Evolutionary conservation across 92 coral and sea anemone genomes (phyloP).

Genomic region (Umimayanthus kanabou): DNA sequence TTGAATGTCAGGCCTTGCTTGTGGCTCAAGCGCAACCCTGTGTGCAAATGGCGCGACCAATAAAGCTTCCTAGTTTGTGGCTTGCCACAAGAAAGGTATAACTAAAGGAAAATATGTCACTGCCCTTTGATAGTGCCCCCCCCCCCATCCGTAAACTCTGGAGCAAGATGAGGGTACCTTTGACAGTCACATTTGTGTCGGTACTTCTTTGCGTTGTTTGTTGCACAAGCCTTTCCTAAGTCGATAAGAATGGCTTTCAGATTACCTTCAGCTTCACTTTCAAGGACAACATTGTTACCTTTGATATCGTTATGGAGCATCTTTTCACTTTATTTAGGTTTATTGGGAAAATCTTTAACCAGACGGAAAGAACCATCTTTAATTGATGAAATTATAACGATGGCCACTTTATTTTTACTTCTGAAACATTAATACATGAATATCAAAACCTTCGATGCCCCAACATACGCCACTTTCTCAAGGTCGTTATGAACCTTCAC

Average conservation of each 20-base stretch:
- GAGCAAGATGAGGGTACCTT: conserved; percentile 26
- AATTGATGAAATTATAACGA: too few species aligned
- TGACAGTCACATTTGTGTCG: not conserved
- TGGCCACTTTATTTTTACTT: too few species aligned
- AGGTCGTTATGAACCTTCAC: too few species aligned
- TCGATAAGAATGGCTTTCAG: conserved; percentile 8
- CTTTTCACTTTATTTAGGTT: not conserved
- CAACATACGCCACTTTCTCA: too few species aligned
- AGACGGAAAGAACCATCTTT: too few species aligned
- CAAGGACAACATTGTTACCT: conserved; percentile 2
- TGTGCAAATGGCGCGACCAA: not conserved
- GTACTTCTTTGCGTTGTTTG: not conserved
- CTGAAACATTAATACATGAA: too few species aligned
- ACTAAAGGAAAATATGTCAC: conserved; percentile 17
- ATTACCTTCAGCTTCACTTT: not conserved
- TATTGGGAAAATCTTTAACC: too few species aligned
- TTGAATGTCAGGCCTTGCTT: not conserved
- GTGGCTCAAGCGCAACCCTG: not conserved
- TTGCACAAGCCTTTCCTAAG: not conserved
- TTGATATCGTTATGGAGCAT: conserved; percentile 18
- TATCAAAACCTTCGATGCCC: too few species aligned
- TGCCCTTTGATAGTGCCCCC: conserved; percentile 3
- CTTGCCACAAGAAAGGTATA: not conserved
- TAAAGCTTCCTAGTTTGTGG: not conserved
- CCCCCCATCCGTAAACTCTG: not conserved